Conservation (phyloP, 1,140 invertebrate genomes). For the Lordiphosa mommai region DNA sequence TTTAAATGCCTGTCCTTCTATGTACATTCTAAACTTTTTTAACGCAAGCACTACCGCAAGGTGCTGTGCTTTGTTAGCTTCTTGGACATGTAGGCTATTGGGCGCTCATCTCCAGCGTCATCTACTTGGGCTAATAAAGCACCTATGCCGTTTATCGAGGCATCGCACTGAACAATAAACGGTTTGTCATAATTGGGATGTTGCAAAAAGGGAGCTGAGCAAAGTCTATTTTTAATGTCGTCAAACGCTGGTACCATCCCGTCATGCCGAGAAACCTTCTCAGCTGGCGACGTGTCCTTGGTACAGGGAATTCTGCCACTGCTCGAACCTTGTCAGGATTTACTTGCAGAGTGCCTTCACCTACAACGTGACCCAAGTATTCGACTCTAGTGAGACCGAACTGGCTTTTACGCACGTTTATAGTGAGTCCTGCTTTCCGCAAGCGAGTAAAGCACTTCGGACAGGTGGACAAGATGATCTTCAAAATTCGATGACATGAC, state of each 20-base stretch:
- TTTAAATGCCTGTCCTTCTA: no score
- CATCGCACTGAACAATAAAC: slow-evolving; percentile 76
- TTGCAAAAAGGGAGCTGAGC: slow-evolving; percentile 52
- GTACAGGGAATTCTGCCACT: neutral
- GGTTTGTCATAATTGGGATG: slow-evolving; percentile 69
- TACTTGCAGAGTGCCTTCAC: no score
- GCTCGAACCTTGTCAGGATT: no score
- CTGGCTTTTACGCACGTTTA: neutral
- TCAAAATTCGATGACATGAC: neutral
- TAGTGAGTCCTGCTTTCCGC: neutral
- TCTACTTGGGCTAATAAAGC: neutral
- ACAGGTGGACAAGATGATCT: neutral
- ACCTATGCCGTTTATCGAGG: slow-evolving; percentile 7
- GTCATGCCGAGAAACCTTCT: neutral
- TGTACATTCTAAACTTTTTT: slow-evolving; percentile 15
- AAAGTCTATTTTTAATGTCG: neutral
- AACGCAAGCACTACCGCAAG: neutral
- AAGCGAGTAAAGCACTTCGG: neutral
- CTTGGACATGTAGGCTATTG: neutral
- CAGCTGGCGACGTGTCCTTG: neutral
- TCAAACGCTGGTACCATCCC: slow-evolving; percentile 38
- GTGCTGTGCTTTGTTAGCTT: neutral
- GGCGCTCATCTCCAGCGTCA: no score
- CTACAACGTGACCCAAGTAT: no score
- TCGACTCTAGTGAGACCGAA: neutral